Evolutionary conservation across 2,113 vertebrate genomes (phyloP).

Genomic region (Apodemus sylvaticus): DNA sequence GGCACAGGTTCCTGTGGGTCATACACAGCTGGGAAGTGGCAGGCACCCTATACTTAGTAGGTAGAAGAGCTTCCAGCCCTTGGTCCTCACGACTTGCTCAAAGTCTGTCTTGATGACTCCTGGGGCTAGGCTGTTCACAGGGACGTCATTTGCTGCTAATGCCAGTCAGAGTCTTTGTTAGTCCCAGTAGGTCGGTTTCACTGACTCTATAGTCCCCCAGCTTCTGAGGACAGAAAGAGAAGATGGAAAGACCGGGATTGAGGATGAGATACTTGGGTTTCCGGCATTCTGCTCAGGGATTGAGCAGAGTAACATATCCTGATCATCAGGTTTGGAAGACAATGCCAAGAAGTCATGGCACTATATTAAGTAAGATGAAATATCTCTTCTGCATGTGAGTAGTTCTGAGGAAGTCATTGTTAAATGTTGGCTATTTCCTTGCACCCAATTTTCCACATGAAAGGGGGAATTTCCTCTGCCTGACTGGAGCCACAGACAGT

Average conservation of each 20-base stretch:
- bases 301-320: background rate
- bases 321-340: background rate
- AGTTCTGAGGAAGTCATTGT: background rate
- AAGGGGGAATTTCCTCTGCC: background rate
- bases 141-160: slow-evolving; percentile 83
- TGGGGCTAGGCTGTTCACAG: background rate
- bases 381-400: background rate
- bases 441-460: background rate
- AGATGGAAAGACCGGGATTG: background rate
- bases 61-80: background rate
- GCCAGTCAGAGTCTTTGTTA: slow-evolving; percentile 88
- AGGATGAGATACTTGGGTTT: background rate
- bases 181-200: slow-evolving; percentile 89
- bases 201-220: slow-evolving; percentile 90
- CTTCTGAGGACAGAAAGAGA: slow-evolving; percentile 72
- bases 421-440: background rate
- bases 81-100: background rate
- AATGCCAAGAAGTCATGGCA: background rate
- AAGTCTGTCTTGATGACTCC: background rate
- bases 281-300: background rate
- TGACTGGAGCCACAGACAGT: background rate
- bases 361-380: background rate
- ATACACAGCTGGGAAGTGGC: background rate
- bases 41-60: background rate
- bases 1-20: background rate